Conservation (phyloP, 2,888 invertebrate genomes). For the Neoitamus cyanurus region DNA sequence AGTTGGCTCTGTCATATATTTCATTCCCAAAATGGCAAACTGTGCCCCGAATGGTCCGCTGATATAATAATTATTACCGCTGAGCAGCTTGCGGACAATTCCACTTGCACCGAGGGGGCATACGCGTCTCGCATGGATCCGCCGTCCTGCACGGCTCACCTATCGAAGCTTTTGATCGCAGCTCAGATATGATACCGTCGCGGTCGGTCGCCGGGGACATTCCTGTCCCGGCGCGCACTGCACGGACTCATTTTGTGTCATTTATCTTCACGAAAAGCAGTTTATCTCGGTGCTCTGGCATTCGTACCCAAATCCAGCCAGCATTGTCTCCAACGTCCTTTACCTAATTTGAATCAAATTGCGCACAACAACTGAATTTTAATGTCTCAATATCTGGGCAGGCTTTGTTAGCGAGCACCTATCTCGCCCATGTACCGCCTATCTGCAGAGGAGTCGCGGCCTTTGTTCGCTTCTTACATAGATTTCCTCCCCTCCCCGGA, state of each 20-base stretch:
- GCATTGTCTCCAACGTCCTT: conserved; percentile 30
- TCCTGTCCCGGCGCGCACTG: neutral
- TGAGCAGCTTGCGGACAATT: neutral
- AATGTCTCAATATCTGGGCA: conserved; percentile 5
- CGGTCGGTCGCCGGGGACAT: neutral
- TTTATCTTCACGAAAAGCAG: conserved; percentile 1
- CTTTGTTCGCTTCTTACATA: neutral
- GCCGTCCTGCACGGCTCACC: neutral
- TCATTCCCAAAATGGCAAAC: conserved; percentile 38
- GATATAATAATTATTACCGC: neutral
- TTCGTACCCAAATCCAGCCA: neutral
- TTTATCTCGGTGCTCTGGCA: neutral
- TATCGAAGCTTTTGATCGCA: conserved; percentile 20
- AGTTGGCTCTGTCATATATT: conserved; percentile 22
- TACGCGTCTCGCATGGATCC: neutral
- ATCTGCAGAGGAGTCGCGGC: neutral
- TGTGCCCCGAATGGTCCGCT: neutral
- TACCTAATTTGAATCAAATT: conserved; percentile 37
- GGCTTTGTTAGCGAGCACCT: neutral
- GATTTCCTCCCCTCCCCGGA: neutral
- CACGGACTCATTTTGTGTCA: conserved; percentile 1
- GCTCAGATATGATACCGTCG: neutral
- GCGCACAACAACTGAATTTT: conserved; percentile 24
- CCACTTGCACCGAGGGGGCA: neutral
- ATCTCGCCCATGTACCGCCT: neutral